Base-by-base conservation (phyloP, 1,140 invertebrate species). In the Holcopasites calliopsidis region DNA sequence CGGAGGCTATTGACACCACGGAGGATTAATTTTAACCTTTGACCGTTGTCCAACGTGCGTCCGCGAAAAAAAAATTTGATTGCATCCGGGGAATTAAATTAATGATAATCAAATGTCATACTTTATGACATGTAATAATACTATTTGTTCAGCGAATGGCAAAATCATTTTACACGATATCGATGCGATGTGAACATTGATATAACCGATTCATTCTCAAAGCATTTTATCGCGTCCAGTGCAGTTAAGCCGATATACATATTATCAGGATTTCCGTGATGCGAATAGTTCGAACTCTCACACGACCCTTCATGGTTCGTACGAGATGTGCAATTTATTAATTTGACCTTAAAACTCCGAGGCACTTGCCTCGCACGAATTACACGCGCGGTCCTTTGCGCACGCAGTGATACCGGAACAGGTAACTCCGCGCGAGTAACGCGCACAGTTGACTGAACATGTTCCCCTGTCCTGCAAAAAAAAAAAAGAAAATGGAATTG, bases 291-390 rank as follows among this genome's bases (percentile, higher is more conserved):
- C 49, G 49, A 80, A 80, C 42, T 73, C 26, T 77, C 31, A 50
- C 44, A 73, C 35, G 50, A 73, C 79, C 79, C 80, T 82, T 71
- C 44, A 21, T 64, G 21, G 21, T 18, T 28, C 23, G 31, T 57
- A 52, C 49, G 66, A 76, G 62, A 66, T 44, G 49, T 58, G 57
- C 60, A 28, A 72, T 80, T 79, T 85, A 88, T 88, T 81, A 88
- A 88, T 88, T 82, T 82, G 86, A 88, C 86, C 86, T 88, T 84
- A 85, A 80, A 85, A 66, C 66, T 86, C 65, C 70, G 72, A 55
- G 64, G 61, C 77, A 81, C 47, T 82, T 54, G 77, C 66, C 47
- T 47, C 68, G 60, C 21, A 23, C 60, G 28, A 50, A 52, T 40
- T 70, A 57, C 21, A n/a, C n/a, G 44, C 33, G 50, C 26, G 26